A percentile compares a stretch with the other conserved stretches of the same genome.
These are phyloP conservation scores for Temnothorax nylanderi DNA, from an alignment of 1,140 invertebrate species.

Conservation along the genomic window DNA sequence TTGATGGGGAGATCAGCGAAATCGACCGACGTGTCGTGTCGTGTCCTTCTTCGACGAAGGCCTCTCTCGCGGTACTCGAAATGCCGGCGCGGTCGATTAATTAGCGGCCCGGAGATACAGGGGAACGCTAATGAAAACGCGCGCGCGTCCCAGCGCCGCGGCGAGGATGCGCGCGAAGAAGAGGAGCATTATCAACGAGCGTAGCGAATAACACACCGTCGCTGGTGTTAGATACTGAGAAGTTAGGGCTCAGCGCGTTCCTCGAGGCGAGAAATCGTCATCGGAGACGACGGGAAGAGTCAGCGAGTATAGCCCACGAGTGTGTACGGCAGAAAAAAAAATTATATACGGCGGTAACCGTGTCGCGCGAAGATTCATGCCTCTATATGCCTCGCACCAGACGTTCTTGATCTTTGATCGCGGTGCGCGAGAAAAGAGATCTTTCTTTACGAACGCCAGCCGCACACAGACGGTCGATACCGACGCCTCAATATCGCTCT, in stretches of 20 bases:
- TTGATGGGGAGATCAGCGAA: not conserved
- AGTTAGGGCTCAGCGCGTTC: conserved; percentile 78
- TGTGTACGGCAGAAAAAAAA: no score
- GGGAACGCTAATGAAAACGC: not conserved
- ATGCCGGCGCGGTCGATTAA: not conserved
- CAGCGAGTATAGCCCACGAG: conserved; percentile 12
- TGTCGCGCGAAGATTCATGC: not conserved
- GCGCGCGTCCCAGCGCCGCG: not conserved
- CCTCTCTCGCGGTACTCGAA: not conserved
- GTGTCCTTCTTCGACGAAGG: not conserved
- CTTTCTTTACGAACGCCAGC: conserved; percentile 59
- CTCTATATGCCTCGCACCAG: conserved; percentile 36
- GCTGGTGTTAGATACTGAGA: conserved; percentile 79
- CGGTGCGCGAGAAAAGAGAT: conserved; percentile 58
- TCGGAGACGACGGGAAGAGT: conserved; percentile 10
- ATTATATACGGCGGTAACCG: no score
- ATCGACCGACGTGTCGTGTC: not conserved
- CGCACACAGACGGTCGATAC: not conserved
- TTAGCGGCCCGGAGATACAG: not conserved
- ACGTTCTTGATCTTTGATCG: conserved; percentile 78
- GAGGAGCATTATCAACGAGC: conserved; percentile 42
- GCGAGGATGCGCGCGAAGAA: not conserved
- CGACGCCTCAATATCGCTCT: not conserved
- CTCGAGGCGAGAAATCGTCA: conserved; percentile 62
- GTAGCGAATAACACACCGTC: conserved; percentile 69